A percentile compares a stretch with the other conserved stretches of the same genome.
Conservation (phyloP, 2,113 vertebrate species). For the Cololabis saira region DNA sequence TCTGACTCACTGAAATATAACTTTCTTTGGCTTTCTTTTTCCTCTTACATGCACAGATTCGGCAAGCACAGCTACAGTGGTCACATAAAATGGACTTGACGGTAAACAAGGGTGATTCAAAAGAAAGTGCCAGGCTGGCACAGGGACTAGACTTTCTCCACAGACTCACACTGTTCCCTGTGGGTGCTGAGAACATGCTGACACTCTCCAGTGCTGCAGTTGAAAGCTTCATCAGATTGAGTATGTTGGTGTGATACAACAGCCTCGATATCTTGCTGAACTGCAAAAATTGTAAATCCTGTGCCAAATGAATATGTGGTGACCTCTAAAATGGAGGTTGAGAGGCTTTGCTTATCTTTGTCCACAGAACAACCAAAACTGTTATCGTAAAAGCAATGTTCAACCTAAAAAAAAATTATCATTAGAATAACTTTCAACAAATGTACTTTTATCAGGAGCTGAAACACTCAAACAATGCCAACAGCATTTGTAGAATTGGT, state of each 20-base stretch:
- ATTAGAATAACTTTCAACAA: background rate
- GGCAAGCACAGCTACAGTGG: background rate
- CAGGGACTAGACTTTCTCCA: background rate
- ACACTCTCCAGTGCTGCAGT: background rate
- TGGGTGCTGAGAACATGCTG: slow-evolving; percentile 9
- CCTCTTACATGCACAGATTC: background rate
- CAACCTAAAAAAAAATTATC: no score
- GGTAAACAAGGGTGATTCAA: background rate
- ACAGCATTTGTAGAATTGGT: slow-evolving; percentile 6
- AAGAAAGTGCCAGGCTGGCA: background rate
- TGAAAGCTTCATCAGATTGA: background rate
- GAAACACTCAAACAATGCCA: background rate
- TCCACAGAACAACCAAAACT: no score
- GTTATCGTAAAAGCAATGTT: no score
- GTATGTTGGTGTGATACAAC: background rate
- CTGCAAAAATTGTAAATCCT: no score
- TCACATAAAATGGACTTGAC: background rate
- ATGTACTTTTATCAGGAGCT: background rate
- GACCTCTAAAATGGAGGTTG: no score
- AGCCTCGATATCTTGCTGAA: background rate
- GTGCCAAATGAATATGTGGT: no score
- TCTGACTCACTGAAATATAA: background rate
- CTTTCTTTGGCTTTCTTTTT: background rate
- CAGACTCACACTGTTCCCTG: slow-evolving; percentile 1
- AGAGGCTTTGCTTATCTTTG: no score